Percentiles rank a stretch among this genome's conserved stretches.
These are phyloP conservation scores for Chelonia mydas DNA, from an alignment of 2,797 vertebrate genomes.

Conservation along the genomic window DNA sequence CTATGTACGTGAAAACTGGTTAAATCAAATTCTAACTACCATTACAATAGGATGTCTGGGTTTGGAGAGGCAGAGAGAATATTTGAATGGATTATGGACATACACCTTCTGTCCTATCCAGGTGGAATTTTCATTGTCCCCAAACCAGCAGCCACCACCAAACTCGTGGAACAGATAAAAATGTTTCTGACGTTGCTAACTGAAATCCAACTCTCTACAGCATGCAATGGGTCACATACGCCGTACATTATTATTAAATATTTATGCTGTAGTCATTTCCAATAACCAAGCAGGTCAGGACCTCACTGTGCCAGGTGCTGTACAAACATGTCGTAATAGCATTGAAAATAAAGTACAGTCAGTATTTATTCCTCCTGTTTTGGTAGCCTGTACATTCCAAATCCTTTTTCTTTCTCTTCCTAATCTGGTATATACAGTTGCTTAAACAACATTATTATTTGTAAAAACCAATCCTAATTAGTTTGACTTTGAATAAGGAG, in stretches of 20 bases:
- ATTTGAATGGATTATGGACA: not conserved
- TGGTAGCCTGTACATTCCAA: not conserved
- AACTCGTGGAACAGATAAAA: not conserved
- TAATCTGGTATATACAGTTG: not conserved
- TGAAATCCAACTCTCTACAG: not conserved
- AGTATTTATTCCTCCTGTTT: accelerated
- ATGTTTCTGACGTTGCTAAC: no score
- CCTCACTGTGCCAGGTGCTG: not conserved
- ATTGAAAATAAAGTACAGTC: not conserved
- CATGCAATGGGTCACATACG: not conserved
- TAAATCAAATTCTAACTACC: not conserved
- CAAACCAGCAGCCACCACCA: not conserved
- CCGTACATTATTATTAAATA: not conserved
- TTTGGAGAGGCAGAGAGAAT: not conserved
- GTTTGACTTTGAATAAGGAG: constrained; percentile 47
- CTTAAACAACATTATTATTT: constrained; percentile 40
- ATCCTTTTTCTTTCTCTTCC: not conserved
- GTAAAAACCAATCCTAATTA: constrained; percentile 51
- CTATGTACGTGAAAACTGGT: not conserved
- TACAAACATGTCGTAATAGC: not conserved
- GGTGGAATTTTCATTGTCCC: not conserved
- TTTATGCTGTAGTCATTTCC: not conserved
- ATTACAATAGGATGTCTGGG: not conserved
- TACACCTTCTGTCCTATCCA: not conserved
- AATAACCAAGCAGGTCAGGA: not conserved